Conservation (phyloP, 2,888 invertebrate genomes). For the Cecidostiba fungosa region DNA sequence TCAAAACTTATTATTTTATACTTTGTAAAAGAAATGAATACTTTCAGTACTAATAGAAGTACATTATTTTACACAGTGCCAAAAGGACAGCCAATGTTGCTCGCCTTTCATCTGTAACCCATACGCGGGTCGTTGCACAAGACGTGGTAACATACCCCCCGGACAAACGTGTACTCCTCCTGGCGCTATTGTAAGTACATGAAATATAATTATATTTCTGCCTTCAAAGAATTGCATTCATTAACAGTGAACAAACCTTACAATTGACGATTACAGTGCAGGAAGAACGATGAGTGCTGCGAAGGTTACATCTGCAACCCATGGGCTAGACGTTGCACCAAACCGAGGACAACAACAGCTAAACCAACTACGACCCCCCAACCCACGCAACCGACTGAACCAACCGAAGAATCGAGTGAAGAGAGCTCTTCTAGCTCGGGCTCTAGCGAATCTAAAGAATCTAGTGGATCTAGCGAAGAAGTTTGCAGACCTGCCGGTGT, state of each 20-base stretch:
- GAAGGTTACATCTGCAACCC: conserved; percentile 57
- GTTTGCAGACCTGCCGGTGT: conserved; percentile 18
- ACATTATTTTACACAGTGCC: conserved; percentile 42
- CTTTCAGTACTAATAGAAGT: neutral
- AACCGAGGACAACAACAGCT: conserved; percentile 25
- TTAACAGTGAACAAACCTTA: neutral
- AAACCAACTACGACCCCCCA: neutral
- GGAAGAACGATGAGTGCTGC: conserved; percentile 53
- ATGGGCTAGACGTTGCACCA: conserved; percentile 63
- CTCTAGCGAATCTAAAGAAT: conserved; percentile 2
- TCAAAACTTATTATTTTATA: neutral
- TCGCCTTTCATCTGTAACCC: conserved; percentile 56
- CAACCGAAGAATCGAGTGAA: neutral
- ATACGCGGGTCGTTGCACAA: conserved; percentile 61
- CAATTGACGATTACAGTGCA: conserved; percentile 11
- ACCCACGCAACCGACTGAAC: neutral
- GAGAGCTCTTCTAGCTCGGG: neutral
- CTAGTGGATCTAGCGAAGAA: neutral
- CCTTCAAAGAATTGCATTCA: neutral
- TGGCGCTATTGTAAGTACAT: conserved; percentile 41
- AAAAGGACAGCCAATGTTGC: conserved; percentile 43
- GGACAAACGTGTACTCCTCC: conserved; percentile 24
- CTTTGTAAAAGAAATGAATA: neutral
- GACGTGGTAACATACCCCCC: conserved; percentile 27
- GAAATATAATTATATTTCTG: neutral